Evolutionary conservation across 1,140 invertebrate genomes (phyloP).

Genomic region (Drosophila sproati): DNA sequence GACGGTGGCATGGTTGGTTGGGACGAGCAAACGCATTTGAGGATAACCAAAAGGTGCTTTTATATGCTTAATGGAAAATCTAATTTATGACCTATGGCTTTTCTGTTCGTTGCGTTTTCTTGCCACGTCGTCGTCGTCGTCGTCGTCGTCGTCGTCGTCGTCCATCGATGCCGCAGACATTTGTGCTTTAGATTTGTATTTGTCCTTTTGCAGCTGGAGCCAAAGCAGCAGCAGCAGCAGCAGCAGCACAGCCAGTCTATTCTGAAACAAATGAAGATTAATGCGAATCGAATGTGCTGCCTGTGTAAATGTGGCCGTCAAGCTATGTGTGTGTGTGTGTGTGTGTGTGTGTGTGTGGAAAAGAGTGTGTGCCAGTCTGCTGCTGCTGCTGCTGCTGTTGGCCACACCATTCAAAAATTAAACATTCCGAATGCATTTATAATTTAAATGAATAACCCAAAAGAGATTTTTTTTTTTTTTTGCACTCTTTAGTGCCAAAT

Average conservation of each 20-base stretch:
- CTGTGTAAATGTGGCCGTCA: slow-evolving; percentile 67
- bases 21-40: slow-evolving; percentile 69
- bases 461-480: slow-evolving; percentile 49
- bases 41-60: slow-evolving; percentile 83
- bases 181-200: slow-evolving; percentile 79
- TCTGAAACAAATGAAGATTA: slow-evolving; percentile 83
- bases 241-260: slow-evolving; percentile 66
- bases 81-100: slow-evolving; percentile 83
- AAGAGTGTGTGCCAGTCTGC: slow-evolving; percentile 54
- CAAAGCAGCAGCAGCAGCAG: slow-evolving; percentile 21
- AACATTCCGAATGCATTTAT: slow-evolving; percentile 83
- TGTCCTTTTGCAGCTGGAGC: slow-evolving; percentile 73
- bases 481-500: slow-evolving; percentile 23
- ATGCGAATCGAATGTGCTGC: slow-evolving; percentile 82
- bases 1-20: neutral
- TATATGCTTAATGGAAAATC: slow-evolving; percentile 83
- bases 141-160: slow-evolving; percentile 32
- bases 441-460: slow-evolving; percentile 82
- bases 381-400: slow-evolving; percentile 19
- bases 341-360: slow-evolving; percentile 19
- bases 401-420: slow-evolving; percentile 78
- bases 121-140: slow-evolving; percentile 35
- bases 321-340: slow-evolving; percentile 11
- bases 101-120: slow-evolving; percentile 81
- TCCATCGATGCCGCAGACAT: slow-evolving; percentile 76